Conservation (phyloP, 2,888 invertebrate species). For the Ptilodon capucinus region DNA sequence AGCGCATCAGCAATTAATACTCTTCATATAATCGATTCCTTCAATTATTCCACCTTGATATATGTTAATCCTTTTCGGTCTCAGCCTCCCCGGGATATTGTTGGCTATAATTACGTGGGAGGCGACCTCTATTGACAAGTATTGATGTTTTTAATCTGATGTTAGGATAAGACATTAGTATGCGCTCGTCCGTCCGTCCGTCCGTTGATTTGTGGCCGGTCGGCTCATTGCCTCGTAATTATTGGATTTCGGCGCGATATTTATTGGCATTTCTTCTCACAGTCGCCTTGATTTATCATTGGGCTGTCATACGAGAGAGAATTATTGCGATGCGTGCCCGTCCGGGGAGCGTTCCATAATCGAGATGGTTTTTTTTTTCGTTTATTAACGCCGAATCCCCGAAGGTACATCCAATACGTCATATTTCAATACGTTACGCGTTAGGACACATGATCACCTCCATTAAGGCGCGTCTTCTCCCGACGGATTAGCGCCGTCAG, state of each 20-base stretch:
- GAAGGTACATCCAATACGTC: slow-evolving; percentile 73
- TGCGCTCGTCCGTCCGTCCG: slow-evolving; percentile 69
- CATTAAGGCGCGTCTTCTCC: slow-evolving; percentile 74
- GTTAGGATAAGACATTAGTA: slow-evolving; percentile 81
- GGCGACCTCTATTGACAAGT: slow-evolving; percentile 80
- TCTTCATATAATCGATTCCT: slow-evolving; percentile 82
- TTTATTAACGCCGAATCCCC: slow-evolving; percentile 68
- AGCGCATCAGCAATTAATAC: slow-evolving; percentile 81
- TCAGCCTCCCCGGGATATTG: slow-evolving; percentile 77
- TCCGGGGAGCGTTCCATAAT: slow-evolving; percentile 48
- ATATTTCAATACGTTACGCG: slow-evolving; percentile 76
- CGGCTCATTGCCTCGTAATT: slow-evolving; percentile 79
- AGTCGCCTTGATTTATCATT: slow-evolving; percentile 75
- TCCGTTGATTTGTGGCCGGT: slow-evolving; percentile 74
- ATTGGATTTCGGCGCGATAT: slow-evolving; percentile 79
- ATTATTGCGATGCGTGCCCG: slow-evolving; percentile 62
- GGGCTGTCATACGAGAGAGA: slow-evolving; percentile 62
- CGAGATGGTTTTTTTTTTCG: slow-evolving; percentile 54
- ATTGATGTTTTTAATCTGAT: slow-evolving; percentile 83
- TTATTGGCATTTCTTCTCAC: slow-evolving; percentile 77
- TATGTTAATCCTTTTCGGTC: slow-evolving; percentile 77
- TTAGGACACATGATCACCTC: slow-evolving; percentile 78
- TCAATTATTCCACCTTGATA: slow-evolving; percentile 80
- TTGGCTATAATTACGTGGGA: slow-evolving; percentile 81
- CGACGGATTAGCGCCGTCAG: slow-evolving; percentile 75